Conservation (phyloP, 2,888 invertebrate species). For the Spilosoma lubricipeda region DNA sequence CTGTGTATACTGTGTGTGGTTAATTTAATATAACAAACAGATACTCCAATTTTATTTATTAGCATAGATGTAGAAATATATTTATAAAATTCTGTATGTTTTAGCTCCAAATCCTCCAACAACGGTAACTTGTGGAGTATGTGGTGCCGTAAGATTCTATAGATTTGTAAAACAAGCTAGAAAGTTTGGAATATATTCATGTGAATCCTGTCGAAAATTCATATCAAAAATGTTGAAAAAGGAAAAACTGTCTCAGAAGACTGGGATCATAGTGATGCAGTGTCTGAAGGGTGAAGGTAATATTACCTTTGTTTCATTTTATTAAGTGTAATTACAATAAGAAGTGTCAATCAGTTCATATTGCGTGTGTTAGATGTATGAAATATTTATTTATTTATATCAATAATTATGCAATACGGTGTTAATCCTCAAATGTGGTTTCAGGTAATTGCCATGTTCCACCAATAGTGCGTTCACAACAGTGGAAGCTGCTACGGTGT, state of each 20-base stretch:
- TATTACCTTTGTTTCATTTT: conserved; percentile 22
- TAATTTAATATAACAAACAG: no score
- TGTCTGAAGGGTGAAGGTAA: conserved; percentile 89
- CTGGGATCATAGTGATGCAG: conserved; percentile 85
- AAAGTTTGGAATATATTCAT: conserved; percentile 94
- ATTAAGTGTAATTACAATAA: background rate
- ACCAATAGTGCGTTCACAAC: conserved; percentile 89
- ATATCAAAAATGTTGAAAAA: conserved; percentile 93
- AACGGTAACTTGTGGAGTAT: conserved; percentile 92
- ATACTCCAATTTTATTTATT: no score
- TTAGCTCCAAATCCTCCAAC: conserved; percentile 86
- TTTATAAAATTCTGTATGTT: conserved; percentile 40
- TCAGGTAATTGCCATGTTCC: conserved; percentile 90
- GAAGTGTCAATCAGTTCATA: no score
- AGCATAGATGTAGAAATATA: background rate
- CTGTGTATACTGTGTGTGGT: no score
- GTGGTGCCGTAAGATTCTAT: conserved; percentile 91
- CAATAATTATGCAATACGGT: background rate
- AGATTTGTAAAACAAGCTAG: conserved; percentile 92
- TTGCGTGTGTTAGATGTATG: no score
- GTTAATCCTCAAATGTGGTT: conserved; percentile 12
- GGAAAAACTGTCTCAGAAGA: conserved; percentile 86
- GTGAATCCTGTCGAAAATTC: conserved; percentile 95
- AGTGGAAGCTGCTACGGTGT: conserved; percentile 89
- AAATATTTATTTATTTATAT: no score